These are phyloP conservation scores for Chironomus tepperi DNA, from an alignment of 1,140 invertebrate species.

Conservation along the genomic window DNA sequence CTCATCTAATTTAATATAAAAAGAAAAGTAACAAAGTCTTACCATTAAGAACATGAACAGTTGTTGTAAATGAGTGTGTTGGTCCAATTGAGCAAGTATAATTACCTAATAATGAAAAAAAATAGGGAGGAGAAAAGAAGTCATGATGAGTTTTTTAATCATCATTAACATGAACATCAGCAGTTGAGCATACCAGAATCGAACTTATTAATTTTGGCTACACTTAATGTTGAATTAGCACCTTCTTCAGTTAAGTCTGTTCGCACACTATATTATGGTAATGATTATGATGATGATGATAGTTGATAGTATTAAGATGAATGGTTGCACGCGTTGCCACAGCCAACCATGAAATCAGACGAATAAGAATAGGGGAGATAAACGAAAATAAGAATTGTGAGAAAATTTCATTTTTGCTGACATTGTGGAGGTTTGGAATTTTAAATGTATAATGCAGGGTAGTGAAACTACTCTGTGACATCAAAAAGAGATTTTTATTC, in stretches of 20 bases:
- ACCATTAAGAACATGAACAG: conserved; percentile 26
- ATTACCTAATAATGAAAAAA: conserved; percentile 4
- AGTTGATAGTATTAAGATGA: background rate
- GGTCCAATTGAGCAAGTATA: conserved; percentile 26
- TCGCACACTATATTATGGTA: conserved; percentile 18
- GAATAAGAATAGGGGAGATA: background rate
- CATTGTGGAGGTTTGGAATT: background rate
- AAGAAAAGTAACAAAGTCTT: background rate
- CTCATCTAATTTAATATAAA: too few species aligned
- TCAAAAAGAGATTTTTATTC: background rate
- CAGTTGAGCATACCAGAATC: conserved; percentile 14
- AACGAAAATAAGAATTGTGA: background rate
- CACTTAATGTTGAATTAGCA: conserved; percentile 25
- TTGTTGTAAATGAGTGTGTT: conserved; percentile 25
- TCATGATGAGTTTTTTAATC: background rate
- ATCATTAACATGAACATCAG: background rate
- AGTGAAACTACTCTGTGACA: too few species aligned
- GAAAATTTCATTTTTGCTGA: background rate
- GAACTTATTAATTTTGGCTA: conserved; percentile 25
- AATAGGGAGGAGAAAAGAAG: background rate
- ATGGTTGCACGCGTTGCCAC: background rate
- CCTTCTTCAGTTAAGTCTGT: conserved; percentile 26
- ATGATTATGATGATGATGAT: background rate
- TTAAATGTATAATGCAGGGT: too few species aligned
- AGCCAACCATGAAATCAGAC: background rate